phyloP scores from a whole-genome alignment of 2,888 invertebrate genomes.

The Caenorhabditis drosophilae region DNA sequence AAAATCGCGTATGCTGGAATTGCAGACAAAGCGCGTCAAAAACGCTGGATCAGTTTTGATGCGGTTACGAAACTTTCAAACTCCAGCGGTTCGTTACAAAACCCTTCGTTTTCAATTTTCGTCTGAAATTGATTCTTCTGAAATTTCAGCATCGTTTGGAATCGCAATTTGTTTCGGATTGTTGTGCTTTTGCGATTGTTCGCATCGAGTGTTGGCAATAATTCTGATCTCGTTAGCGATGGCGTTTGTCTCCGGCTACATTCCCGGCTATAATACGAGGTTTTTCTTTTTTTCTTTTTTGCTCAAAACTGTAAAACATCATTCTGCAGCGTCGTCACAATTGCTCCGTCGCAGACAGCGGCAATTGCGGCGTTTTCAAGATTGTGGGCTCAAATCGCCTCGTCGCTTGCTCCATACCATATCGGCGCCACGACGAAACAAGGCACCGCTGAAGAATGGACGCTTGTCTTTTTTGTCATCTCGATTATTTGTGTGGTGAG shows the following conservation, averaged over 20 bases:
- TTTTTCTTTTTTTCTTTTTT: too few relatives aligned
- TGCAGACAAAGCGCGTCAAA: conserved; percentile 55
- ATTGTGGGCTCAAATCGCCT: conserved; percentile 65
- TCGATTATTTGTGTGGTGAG: conserved; percentile 56
- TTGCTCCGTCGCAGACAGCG: conserved; percentile 66
- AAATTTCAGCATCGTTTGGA: conserved; percentile 60
- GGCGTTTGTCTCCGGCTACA: conserved; percentile 65
- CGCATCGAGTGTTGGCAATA: conserved; percentile 50
- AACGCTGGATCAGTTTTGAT: conserved; percentile 41
- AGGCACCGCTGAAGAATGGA: conserved; percentile 63
- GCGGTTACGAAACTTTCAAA: conserved; percentile 62
- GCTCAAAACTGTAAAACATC: too few relatives aligned
- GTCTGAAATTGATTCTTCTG: not conserved
- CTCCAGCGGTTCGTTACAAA: conserved; percentile 52
- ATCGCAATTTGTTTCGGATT: conserved; percentile 58
- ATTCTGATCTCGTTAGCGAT: conserved; percentile 59
- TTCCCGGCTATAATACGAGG: conserved; percentile 68
- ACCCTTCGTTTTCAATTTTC: not conserved
- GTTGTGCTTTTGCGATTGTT: conserved; percentile 64
- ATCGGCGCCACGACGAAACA: conserved; percentile 58
- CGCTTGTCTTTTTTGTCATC: conserved; percentile 56
- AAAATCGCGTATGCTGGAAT: conserved; percentile 63
- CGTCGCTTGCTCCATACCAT: conserved; percentile 62
- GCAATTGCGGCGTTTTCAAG: conserved; percentile 66
- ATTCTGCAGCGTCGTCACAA: conserved; percentile 65